Evolutionary conservation across 2,113 vertebrate species (phyloP).

Genomic region (Zosterops hypoxanthus): DNA sequence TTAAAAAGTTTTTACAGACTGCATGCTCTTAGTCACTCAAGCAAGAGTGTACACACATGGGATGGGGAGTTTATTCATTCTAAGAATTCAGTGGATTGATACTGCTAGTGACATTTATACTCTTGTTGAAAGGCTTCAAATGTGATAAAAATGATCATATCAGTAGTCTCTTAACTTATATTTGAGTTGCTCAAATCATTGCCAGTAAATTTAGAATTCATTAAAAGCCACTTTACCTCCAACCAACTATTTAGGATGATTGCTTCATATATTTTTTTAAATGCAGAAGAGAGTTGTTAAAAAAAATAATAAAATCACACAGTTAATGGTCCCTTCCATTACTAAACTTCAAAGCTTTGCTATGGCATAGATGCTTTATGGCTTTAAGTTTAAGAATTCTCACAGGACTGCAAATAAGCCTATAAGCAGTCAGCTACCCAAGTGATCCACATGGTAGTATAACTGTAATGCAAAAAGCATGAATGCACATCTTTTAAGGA

Average conservation of each 20-base stretch:
- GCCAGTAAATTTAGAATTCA: slow-evolving; percentile 21
- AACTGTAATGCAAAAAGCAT: slow-evolving; percentile 43
- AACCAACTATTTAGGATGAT: not conserved
- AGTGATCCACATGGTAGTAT: slow-evolving; percentile 50
- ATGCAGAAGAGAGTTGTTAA: not conserved
- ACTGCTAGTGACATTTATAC: not conserved
- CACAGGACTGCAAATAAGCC: slow-evolving; percentile 39
- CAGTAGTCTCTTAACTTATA: not conserved
- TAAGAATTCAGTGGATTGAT: not conserved
- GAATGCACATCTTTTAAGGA: not conserved
- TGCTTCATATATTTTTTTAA: not conserved
- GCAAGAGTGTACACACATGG: not conserved
- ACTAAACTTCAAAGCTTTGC: slow-evolving; percentile 33
- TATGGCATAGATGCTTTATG: slow-evolving; percentile 36
- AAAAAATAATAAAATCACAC: not conserved
- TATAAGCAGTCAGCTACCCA: slow-evolving; percentile 48
- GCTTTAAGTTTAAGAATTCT: slow-evolving; percentile 38
- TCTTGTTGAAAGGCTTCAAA: not conserved
- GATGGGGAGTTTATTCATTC: not conserved
- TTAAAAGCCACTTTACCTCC: slow-evolving; percentile 5
- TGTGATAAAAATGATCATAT: not conserved
- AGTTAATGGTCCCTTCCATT: slow-evolving; percentile 25
- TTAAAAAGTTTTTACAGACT: slow-evolving; percentile 34
- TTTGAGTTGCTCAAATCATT: slow-evolving; percentile 6
- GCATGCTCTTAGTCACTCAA: not conserved